phyloP scores from a whole-genome alignment of 2,797 vertebrate species.

The Diglossa cyanea region DNA sequence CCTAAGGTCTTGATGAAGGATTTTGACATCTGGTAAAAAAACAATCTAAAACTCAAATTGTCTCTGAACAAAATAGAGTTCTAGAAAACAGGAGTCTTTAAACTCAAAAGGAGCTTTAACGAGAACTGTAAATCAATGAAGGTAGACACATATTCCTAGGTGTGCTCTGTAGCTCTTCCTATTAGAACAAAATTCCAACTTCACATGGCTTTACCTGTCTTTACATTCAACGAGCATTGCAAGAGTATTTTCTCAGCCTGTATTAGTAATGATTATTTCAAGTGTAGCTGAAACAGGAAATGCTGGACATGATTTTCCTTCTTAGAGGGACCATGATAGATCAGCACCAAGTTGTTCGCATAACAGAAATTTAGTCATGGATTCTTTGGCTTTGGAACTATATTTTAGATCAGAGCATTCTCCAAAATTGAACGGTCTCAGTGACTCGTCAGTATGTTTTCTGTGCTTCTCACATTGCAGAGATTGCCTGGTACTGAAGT shows the following conservation, averaged over 20 bases:
- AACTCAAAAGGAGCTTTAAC: background rate
- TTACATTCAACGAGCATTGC: background rate
- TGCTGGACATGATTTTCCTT: background rate
- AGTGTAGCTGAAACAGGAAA: background rate
- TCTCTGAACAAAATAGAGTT: background rate
- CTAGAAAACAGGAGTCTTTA: background rate
- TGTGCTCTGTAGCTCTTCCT: background rate
- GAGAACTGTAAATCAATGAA: background rate
- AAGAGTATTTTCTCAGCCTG: background rate
- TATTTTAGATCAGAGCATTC: background rate
- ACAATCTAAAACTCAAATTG: background rate
- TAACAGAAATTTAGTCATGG: background rate
- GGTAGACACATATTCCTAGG: background rate
- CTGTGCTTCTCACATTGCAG: background rate
- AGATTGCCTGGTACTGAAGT: background rate
- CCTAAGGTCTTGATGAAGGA: background rate
- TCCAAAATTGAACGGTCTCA: fast-evolving
- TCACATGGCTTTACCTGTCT: background rate
- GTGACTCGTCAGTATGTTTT: background rate
- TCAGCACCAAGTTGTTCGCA: background rate
- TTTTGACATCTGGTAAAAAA: background rate
- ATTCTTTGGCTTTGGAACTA: background rate
- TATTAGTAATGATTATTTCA: background rate
- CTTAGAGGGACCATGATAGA: background rate
- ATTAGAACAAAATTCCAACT: background rate